These are phyloP conservation scores for Porites lobata DNA, from an alignment of 92 coral and sea anemone species.

Conservation along the genomic window DNA sequence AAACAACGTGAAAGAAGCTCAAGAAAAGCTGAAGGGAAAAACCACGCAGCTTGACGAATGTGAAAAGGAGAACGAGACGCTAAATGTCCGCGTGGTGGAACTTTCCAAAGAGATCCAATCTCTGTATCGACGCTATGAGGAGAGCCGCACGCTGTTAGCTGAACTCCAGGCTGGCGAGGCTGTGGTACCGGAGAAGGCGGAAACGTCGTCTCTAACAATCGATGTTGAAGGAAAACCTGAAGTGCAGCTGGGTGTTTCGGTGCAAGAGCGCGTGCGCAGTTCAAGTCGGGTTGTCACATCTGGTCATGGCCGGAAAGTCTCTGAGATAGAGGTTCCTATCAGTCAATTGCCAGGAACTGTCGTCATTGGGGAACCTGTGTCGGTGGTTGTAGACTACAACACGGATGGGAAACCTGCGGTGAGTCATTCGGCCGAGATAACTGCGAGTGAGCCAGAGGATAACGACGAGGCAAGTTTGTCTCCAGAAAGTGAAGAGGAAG, in stretches of 20 bases:
- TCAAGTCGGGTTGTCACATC: conserved; percentile 43
- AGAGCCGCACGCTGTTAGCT: conserved; percentile 27
- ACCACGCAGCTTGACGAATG: conserved; percentile 55
- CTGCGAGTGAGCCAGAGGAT: conserved; percentile 50
- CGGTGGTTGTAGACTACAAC: conserved; percentile 66
- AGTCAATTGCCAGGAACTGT: conserved; percentile 78
- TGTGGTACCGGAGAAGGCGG: conserved; percentile 48
- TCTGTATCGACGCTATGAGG: conserved; percentile 46
- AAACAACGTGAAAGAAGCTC: conserved; percentile 41
- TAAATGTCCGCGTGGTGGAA: conserved; percentile 62
- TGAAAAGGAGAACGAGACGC: conserved; percentile 65
- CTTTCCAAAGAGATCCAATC: conserved; percentile 53
- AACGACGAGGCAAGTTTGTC: conserved; percentile 27
- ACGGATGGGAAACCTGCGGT: conserved; percentile 25
- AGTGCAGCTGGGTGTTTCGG: conserved; percentile 67
- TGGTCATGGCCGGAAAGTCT: conserved; percentile 57
- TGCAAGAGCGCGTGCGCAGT: conserved; percentile 68
- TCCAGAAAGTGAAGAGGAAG: conserved; percentile 36
- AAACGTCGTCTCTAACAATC: conserved; percentile 65
- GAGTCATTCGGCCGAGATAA: conserved; percentile 31
- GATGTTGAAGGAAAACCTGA: conserved; percentile 68
- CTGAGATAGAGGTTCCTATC: conserved; percentile 65
- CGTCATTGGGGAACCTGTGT: conserved; percentile 67
- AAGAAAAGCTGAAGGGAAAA: conserved; percentile 66
- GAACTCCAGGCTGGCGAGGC: conserved; percentile 48